Evolutionary conservation across 1,140 invertebrate genomes (phyloP).

Genomic region (Drosophila simulans): DNA sequence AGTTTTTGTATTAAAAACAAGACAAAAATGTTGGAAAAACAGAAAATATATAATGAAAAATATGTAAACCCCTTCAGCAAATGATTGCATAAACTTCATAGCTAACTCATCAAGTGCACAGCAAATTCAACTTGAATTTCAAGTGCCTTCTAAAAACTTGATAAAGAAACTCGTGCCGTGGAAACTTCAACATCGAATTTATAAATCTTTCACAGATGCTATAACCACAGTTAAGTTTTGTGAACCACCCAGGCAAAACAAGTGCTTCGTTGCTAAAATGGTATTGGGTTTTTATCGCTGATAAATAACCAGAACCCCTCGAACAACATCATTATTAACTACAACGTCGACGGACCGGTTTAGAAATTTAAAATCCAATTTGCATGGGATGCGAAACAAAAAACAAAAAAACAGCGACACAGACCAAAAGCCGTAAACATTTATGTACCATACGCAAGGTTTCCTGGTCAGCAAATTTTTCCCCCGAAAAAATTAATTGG

Average conservation of each 20-base stretch:
- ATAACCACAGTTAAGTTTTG: constrained; percentile 5
- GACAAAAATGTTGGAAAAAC: background rate
- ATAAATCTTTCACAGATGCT: constrained; percentile 13
- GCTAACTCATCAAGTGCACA: background rate
- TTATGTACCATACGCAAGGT: constrained; percentile 32
- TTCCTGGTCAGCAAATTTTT: constrained; percentile 32
- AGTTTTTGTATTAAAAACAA: background rate
- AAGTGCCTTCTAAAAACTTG: constrained; percentile 13
- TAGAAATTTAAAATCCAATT: constrained; percentile 31
- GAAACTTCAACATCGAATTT: constrained; percentile 13
- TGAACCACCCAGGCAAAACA: constrained; percentile 3
- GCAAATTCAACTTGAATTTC: constrained; percentile 9
- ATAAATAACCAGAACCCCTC: constrained; percentile 29
- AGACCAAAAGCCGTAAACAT: constrained; percentile 40
- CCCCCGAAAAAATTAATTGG: constrained; percentile 20
- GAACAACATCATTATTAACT: constrained; percentile 8
- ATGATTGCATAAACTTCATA: constrained; percentile 7
- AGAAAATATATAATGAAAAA: no score
- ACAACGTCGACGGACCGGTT: constrained; percentile 32
- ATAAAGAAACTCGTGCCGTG: constrained; percentile 1
- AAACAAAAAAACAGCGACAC: constrained; percentile 1
- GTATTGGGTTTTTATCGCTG: background rate
- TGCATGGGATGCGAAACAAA: constrained; percentile 45
- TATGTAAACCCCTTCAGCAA: background rate
- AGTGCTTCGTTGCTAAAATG: constrained; percentile 24